Evolutionary conservation across 2,113 vertebrate species (phyloP), one percentile per base, ranked within the genome.

Genomic region (Coptodon bakossiorum): DNA sequence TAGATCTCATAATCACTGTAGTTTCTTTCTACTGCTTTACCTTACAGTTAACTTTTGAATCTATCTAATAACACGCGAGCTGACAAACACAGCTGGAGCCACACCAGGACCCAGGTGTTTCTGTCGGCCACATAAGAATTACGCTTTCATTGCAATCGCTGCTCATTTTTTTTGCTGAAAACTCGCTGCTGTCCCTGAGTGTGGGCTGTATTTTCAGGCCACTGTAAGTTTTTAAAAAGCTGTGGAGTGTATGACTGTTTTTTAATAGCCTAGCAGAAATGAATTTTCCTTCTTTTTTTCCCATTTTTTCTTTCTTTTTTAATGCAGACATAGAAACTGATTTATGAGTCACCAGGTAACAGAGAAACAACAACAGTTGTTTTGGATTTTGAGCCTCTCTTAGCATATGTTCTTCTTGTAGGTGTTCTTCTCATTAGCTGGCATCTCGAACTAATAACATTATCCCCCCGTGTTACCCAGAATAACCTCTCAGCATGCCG

Each of bases 101-200:
- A 76, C 43, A 48, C 45, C 8, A 43, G 91, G 68, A 56, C 89
- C 81, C 92, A 88, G 93, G 91, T 93, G 90, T 88, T 90, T 80
- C 78, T 88, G 78, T 87, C 50, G 53, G 87, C 17, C 76, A 31
- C 61, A 40, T 56, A 87, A 80, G 54, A 89, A 89, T 90, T 50
- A 78, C 7, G 12, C 34, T 89, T 89, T 83, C 36, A 82, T 82
- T 86, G 76, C 13, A 53, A 61, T 81, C 17, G 19, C 31, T 34
- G 50, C 45, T 88, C 14, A 11, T 31, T 80, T 61, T 52, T 80
- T 54, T 88, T 31, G 59, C 7, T 78, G 10, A 81, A 84, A 80
- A 45, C 54, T 68, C 50, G 14, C 61, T 19, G 71, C 19, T 36
- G 10, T 90, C 82, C 19, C 56, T 43, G 27, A 68, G n/a, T 38